Evolutionary conservation across 2,888 invertebrate species (phyloP).

Genomic region (Chrysolina oricalcia): DNA sequence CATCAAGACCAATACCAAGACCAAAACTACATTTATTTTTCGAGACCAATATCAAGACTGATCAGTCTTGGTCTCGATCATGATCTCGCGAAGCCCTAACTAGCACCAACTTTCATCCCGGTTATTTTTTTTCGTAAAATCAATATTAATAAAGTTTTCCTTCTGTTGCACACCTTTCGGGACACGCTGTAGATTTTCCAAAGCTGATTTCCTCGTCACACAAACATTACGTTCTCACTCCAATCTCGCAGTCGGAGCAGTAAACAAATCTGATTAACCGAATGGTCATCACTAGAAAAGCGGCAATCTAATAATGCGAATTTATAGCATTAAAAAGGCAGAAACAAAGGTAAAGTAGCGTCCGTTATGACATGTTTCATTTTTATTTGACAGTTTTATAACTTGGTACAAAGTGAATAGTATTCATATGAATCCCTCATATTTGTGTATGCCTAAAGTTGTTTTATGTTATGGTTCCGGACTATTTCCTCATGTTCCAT

Average conservation of each 20-base stretch:
- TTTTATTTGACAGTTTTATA: conserved; percentile 48
- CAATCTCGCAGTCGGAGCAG: neutral
- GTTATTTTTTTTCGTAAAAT: no score
- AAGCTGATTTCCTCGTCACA: neutral
- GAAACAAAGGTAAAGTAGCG: conserved; percentile 43
- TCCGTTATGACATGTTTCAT: conserved; percentile 37
- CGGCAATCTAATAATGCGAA: conserved; percentile 36
- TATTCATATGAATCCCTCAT: conserved; percentile 28
- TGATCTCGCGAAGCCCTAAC: no score
- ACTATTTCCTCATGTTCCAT: conserved; percentile 8
- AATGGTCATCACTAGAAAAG: conserved; percentile 32
- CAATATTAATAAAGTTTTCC: no score
- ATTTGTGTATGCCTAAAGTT: conserved; percentile 28
- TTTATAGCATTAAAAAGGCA: conserved; percentile 38
- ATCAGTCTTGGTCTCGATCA: no score
- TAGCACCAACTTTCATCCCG: no score
- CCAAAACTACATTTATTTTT: no score
- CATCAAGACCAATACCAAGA: no score
- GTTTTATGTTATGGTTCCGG: conserved; percentile 13
- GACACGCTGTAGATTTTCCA: no score
- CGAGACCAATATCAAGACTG: no score
- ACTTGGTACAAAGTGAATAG: conserved; percentile 43
- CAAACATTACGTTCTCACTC: conserved; percentile 1
- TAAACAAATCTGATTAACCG: conserved; percentile 35
- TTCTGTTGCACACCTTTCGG: no score